These are phyloP conservation scores for Harpalus rufipes DNA, from an alignment of 2,888 invertebrate species.

Conservation along the genomic window DNA sequence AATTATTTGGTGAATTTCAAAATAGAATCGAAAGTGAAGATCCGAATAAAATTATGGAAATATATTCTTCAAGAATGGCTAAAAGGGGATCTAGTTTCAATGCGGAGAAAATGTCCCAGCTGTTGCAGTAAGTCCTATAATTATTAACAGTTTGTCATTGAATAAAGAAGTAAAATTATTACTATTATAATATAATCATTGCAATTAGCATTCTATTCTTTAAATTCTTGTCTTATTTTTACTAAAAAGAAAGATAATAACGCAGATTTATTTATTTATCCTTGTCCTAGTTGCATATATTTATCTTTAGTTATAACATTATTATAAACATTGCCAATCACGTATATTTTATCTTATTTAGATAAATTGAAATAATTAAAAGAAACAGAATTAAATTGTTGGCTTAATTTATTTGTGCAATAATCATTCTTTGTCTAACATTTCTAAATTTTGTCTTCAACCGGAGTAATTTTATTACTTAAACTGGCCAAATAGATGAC, in stretches of 20 bases:
- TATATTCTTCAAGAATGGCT: background rate
- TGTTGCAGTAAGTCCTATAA: conserved; percentile 18
- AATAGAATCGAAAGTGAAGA: background rate
- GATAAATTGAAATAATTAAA: background rate
- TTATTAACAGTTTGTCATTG: background rate
- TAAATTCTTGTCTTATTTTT: conserved; percentile 1
- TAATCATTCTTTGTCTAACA: no score
- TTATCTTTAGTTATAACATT: background rate
- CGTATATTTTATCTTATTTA: background rate
- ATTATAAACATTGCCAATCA: background rate
- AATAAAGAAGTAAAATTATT: background rate
- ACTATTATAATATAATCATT: background rate
- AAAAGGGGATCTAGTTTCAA: background rate
- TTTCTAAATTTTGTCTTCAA: no score
- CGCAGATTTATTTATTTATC: background rate
- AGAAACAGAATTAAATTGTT: background rate
- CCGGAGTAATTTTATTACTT: no score
- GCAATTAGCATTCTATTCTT: background rate
- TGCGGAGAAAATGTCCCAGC: conserved; percentile 17
- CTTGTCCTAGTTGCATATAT: background rate
- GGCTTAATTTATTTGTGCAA: no score
- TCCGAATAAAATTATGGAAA: background rate
- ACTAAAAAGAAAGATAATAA: background rate
- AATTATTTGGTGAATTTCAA: background rate
- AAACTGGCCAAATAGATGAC: no score